Evolutionary conservation across 2,113 vertebrate species (phyloP).

Genomic region (Myotis davidii): DNA sequence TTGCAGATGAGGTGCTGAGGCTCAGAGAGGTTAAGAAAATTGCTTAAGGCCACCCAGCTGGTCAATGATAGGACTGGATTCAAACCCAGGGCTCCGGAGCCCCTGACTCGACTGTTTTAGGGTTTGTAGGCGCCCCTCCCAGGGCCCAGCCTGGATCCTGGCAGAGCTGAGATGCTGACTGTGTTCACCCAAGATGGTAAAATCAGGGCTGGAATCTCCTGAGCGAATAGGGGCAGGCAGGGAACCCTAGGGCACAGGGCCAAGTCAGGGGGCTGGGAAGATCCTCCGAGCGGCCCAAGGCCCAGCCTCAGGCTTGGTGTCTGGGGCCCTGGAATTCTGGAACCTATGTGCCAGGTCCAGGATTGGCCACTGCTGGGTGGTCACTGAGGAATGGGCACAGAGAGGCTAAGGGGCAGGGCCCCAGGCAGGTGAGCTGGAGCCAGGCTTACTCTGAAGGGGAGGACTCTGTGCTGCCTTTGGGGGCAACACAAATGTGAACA

Average conservation of each 20-base stretch:
- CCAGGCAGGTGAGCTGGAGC: background rate
- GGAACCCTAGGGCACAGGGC: fast-evolving
- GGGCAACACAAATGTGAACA: background rate
- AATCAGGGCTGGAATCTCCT: background rate
- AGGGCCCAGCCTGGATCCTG: background rate
- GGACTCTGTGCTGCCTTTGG: background rate
- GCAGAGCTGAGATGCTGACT: background rate
- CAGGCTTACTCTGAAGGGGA: background rate
- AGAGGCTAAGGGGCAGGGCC: background rate
- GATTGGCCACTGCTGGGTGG: background rate
- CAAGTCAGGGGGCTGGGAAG: background rate
- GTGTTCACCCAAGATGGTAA: background rate
- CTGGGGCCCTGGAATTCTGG: background rate
- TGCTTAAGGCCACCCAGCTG: background rate
- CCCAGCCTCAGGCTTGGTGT: background rate
- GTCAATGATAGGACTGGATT: background rate
- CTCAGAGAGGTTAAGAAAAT: background rate
- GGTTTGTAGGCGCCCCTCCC: background rate
- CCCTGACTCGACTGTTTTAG: background rate
- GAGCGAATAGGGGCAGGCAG: fast-evolving
- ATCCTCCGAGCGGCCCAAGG: background rate
- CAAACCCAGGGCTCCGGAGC: background rate
- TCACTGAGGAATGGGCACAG: background rate
- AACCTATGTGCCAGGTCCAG: background rate
- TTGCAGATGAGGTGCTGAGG: background rate